phyloP scores from a whole-genome alignment of 1,140 invertebrate genomes.

The Eueides isabella region DNA sequence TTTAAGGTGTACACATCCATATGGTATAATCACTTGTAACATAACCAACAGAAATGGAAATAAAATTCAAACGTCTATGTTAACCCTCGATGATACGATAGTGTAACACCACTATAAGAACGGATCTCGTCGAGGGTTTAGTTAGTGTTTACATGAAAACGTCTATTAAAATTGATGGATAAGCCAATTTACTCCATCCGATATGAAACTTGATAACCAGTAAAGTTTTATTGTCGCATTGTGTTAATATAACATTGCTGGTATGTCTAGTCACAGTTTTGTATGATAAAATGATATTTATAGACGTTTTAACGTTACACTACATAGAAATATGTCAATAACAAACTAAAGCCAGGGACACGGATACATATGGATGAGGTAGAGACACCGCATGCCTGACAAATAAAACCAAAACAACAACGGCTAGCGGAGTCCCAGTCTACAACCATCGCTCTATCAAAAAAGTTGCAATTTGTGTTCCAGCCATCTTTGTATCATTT shows the following conservation, averaged over 20 bases:
- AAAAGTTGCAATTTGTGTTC: constrained; percentile 16
- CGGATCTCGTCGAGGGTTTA: constrained; percentile 29
- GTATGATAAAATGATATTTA: neutral
- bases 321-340: constrained; percentile 17
- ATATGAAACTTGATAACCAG: neutral
- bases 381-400: constrained; percentile 28
- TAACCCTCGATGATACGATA: constrained; percentile 27
- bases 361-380: constrained; percentile 27
- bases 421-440: constrained; percentile 31
- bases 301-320: constrained; percentile 37
- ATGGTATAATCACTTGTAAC: constrained; percentile 21
- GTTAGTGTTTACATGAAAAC: constrained; percentile 24
- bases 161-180: constrained; percentile 17
- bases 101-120: neutral
- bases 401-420: constrained; percentile 21
- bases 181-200: neutral
- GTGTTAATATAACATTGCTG: neutral
- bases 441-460: constrained; percentile 28
- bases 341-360: constrained; percentile 37
- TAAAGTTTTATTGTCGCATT: neutral
- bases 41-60: constrained; percentile 24
- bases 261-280: neutral
- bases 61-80: constrained; percentile 29
- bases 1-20: constrained; percentile 25
- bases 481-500: neutral